Conservation (phyloP, 2,797 vertebrate genomes). For the Miichthys miiuy region DNA sequence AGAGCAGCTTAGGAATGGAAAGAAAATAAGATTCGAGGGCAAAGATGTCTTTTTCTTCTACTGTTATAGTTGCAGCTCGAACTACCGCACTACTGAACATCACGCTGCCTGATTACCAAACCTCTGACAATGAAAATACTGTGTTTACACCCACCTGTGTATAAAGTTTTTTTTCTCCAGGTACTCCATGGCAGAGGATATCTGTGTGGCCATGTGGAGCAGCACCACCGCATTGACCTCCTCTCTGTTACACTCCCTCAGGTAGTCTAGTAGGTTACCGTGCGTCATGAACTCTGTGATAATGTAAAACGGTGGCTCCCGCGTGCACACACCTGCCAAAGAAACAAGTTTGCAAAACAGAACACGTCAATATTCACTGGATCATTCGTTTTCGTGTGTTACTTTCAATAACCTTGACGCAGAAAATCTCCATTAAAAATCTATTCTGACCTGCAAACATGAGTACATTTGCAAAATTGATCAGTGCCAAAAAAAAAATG, state of each 20-base stretch:
- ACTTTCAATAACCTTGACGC: not conserved
- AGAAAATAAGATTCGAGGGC: slow-evolving; percentile 4
- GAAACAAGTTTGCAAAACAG: not conserved
- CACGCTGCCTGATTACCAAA: not conserved
- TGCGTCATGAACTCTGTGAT: slow-evolving; percentile 99
- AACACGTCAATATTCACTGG: not conserved
- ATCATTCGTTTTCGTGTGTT: not conserved
- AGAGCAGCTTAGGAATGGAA: slow-evolving; percentile 16
- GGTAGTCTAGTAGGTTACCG: slow-evolving; percentile 96
- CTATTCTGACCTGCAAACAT: not conserved
- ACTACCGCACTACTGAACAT: not conserved
- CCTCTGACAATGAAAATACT: not conserved
- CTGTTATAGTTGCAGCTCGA: slow-evolving; percentile 2
- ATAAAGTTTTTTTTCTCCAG: slow-evolving; percentile 99
- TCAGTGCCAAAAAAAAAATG: not conserved
- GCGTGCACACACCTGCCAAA: slow-evolving; percentile 93
- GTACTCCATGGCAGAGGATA: slow-evolving; percentile 99
- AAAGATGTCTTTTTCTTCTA: slow-evolving; percentile 2
- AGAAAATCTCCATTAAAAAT: not conserved
- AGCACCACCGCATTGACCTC: slow-evolving; percentile 98
- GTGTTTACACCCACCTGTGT: slow-evolving; percentile 87
- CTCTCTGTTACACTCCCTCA: slow-evolving; percentile 95
- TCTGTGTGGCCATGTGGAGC: slow-evolving; percentile 99
- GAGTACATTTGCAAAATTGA: not conserved
- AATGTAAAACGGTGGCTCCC: slow-evolving; percentile 98